Conservation (phyloP, 2,113 vertebrate species). For the Protomyctophum bolini region DNA sequence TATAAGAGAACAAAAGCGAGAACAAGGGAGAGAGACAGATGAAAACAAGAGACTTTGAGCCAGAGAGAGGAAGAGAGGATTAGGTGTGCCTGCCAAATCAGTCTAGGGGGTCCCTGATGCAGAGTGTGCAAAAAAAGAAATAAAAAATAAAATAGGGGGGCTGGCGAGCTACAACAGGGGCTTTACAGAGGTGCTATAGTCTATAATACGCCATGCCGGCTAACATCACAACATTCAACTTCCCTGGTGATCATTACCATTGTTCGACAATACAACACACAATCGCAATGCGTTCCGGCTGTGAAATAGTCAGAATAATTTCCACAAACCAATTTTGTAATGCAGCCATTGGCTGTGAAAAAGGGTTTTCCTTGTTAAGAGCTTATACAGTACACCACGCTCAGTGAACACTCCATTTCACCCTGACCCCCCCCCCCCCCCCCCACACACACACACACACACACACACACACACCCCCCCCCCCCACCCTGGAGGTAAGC, state of each 20-base stretch:
- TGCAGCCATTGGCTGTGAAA: conserved; percentile 39
- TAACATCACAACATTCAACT: conserved; percentile 34
- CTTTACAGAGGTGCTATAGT: background rate
- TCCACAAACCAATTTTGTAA: conserved; percentile 44
- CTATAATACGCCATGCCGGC: conserved; percentile 25
- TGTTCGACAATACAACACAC: conserved; percentile 23
- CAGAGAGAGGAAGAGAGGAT: conserved; percentile 39
- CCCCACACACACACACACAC: no score
- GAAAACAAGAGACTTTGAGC: no score
- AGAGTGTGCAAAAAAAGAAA: conserved; percentile 39
- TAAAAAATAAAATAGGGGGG: background rate
- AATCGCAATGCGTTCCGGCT: background rate
- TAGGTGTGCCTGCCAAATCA: conserved; percentile 54
- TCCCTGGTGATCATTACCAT: conserved; percentile 36
- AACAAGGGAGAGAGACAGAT: no score
- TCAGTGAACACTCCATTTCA: no score
- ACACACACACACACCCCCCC: no score
- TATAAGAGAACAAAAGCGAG: no score
- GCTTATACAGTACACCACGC: conserved; percentile 11
- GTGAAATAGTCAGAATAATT: conserved; percentile 25
- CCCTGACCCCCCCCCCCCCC: no score
- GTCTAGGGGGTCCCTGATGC: conserved; percentile 49
- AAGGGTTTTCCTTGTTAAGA: conserved; percentile 29
- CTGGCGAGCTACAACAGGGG: conserved; percentile 41
- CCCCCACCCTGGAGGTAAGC: conserved; percentile 39